Evolutionary conservation across 2,888 invertebrate species (phyloP), one percentile per base, ranked within the genome.

Genomic region (Archaeoteleia sp.): DNA sequence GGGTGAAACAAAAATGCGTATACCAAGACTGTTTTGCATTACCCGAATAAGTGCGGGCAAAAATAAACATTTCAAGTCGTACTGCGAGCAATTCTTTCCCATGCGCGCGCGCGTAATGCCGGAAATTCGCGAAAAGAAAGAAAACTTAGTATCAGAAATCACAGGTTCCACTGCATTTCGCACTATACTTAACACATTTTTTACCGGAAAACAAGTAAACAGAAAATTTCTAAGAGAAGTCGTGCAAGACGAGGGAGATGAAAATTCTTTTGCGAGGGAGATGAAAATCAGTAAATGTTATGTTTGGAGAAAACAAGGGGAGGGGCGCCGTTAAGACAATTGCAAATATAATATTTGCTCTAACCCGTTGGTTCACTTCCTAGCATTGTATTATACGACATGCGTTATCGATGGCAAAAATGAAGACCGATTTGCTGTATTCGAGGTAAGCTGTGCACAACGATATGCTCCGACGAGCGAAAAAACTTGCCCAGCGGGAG

Each of bases 301-400:
- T 10, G 35, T 23, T 32, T 2, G 42, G 42, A 42, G 63, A 60
- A 54, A 42, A 34, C 37, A 43, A 14, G 14, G 43, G 48, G 25
- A 27, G 42, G 58, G 14, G 15, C 43, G 15, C 37, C 60, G 66
- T 67, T 67, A 60, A 54, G 46, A 40, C 60, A 60, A 67, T 60
- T 67, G 60, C 32, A 32, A 67, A 49, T 48, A 54, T 49, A 53
- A 27, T 46, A 34, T 46, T 40, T 42, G 54, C 48, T 17, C 25
- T 35, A 27, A 8, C 29, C 5, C 20, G 20, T 20, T 23, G 40
- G 12, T 14, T 2, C 29, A 45, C 66, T 67, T 54, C 60, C 60
- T 54, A 34, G 37, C 40, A 27, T 58, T 53, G 32, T 51, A 29
- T 51, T 51, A 12, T 2, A 30, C 39, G 51, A 39, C 30, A 20